Evolutionary conservation across 2,797 vertebrate genomes (phyloP), one percentile per base, ranked within the genome.

Genomic region (Macrochelys suwanniensis): DNA sequence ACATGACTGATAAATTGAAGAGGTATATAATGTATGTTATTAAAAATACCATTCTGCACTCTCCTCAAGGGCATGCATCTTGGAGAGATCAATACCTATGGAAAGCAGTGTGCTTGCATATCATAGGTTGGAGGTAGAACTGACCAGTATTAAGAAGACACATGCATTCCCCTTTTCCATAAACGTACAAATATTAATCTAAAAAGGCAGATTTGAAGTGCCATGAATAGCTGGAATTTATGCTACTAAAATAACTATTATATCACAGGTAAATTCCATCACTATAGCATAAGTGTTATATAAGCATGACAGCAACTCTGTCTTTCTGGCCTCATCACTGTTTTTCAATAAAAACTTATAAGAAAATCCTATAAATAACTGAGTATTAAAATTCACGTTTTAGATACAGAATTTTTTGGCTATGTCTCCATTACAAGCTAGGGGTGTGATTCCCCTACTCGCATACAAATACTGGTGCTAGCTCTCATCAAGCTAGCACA

Each of bases 321-420:
- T 0, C 78, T 91, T 80, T 79, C 86, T 89, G 82, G 50, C 53
- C 85, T 49, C 47, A 80, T 82, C 87, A 47, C 2, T 71, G 82
- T 93, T 95, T 84, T 81, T 92, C 84, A 2, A 47, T 84, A 90
- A 45, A 90, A 84, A 79, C 45, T 89, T 76, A 26, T 15, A 26
- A 89, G 90, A 59, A 90, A 93, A 89, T 21, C 17, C 17, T 42
- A 2, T 31, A 83, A 80, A 2, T 54, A 90, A 65, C 45, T 4
- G 28, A 80, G 50, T 51, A 87, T 89, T 89, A 82, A 80, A 26
- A 31, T 37, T 54, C 87, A 33, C 3, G 25, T 49, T 92, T 90
- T 68, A 1, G 0, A 83, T 5, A 23, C 9, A 87, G 53, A 93
- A 68, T 87, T 80, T 47, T 80, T 94, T 87, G 95, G 83, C 84